Evolutionary conservation across 2,113 vertebrate species (phyloP).

Genomic region (Osmerus mordax): DNA sequence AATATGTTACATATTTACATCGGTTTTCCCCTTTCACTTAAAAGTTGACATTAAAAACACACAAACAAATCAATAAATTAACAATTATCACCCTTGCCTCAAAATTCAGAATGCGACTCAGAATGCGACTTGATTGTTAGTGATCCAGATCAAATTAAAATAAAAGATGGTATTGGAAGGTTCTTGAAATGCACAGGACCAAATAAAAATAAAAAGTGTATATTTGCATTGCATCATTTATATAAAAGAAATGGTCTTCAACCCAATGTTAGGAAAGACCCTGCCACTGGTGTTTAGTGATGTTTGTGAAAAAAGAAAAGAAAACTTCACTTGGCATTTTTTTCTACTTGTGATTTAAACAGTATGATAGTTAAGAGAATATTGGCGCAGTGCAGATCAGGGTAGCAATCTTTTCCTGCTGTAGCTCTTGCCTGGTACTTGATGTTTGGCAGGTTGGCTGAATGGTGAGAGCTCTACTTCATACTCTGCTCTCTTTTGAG

Average conservation of each 20-base stretch:
- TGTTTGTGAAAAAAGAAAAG: too few relatives aligned
- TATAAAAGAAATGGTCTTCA: too few relatives aligned
- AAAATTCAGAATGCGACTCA: neutral
- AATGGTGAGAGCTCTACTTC: slow-evolving; percentile 73
- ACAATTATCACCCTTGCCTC: neutral
- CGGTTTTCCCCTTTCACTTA: slow-evolving; percentile 10
- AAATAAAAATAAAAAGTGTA: too few relatives aligned
- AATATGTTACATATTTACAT: slow-evolving; percentile 50
- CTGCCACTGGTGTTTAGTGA: too few relatives aligned
- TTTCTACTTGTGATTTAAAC: neutral
- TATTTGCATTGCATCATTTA: neutral
- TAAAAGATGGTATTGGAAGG: neutral
- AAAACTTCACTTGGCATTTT: neutral
- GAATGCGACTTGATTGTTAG: neutral
- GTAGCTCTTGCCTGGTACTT: slow-evolving; percentile 66
- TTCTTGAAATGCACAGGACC: too few relatives aligned
- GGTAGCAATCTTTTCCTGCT: slow-evolving; percentile 84
- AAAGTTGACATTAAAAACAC: neutral
- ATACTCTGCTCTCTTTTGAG: slow-evolving; percentile 18
- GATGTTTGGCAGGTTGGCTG: slow-evolving; percentile 46
- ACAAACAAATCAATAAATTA: neutral
- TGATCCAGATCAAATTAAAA: neutral
- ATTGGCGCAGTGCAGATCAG: slow-evolving; percentile 16
- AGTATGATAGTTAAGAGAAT: neutral
- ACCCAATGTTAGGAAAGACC: too few relatives aligned